These are phyloP conservation scores for Hemiprocne comata DNA, from an alignment of 2,113 vertebrate genomes.

Conservation along the genomic window DNA sequence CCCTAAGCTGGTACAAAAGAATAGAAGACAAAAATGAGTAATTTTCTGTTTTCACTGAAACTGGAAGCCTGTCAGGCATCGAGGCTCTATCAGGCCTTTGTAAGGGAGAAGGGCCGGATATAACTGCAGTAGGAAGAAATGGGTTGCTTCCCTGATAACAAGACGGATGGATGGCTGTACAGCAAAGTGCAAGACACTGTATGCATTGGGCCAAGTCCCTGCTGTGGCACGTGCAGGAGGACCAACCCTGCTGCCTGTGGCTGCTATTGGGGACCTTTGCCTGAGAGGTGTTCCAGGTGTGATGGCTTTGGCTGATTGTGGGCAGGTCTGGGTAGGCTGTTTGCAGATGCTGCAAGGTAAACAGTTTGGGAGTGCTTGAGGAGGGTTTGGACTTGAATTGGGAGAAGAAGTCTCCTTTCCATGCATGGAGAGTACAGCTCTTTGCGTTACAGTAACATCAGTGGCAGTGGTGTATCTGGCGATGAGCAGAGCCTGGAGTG, in stretches of 20 bases:
- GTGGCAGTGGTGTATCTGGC: not conserved
- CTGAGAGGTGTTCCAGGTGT: rapidly evolving
- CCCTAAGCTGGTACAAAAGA: not conserved
- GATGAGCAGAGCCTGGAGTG: rapidly evolving
- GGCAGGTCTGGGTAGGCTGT: not conserved
- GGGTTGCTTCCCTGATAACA: not conserved
- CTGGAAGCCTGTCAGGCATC: not conserved
- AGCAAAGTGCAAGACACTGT: not conserved
- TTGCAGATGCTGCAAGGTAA: not conserved
- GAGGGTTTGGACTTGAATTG: not conserved
- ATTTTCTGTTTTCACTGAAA: not conserved
- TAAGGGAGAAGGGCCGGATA: not conserved
- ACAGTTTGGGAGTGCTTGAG: rapidly evolving
- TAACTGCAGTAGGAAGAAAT: not conserved
- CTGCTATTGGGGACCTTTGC: not conserved
- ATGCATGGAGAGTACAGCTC: rapidly evolving
- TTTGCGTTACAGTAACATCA: rapidly evolving
- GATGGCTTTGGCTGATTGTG: not conserved
- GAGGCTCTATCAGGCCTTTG: not conserved
- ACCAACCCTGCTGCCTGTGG: not conserved
- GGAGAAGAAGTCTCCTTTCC: not conserved
- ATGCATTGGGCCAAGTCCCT: not conserved
- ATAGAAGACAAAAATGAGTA: not conserved
- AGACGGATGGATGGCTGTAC: not conserved
- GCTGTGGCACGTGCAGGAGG: rapidly evolving